phyloP scores from a whole-genome alignment of 64 coral and sea anemone species.

The Catalaphyllia jardinei region DNA sequence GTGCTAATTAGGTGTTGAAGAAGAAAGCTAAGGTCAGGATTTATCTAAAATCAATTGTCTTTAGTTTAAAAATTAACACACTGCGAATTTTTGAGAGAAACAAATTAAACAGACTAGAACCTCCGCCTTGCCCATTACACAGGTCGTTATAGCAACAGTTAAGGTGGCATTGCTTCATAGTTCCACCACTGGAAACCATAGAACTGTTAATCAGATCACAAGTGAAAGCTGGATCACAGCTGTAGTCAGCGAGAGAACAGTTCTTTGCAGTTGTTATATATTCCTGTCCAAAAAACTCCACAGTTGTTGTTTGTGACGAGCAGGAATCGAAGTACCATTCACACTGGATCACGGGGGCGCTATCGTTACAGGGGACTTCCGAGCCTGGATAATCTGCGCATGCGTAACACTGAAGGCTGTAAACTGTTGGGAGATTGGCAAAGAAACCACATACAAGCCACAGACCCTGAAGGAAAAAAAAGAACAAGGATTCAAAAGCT shows the following conservation, averaged over 20 bases:
- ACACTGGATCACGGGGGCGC: background rate
- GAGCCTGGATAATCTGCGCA: conserved; percentile 4
- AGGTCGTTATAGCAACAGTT: conserved; percentile 4
- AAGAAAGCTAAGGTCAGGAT: no score
- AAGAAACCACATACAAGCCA: background rate
- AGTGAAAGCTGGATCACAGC: background rate
- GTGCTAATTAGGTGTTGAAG: no score
- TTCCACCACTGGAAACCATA: background rate
- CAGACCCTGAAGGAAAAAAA: background rate
- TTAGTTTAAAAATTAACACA: no score
- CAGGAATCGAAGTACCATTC: background rate
- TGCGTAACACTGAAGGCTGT: background rate
- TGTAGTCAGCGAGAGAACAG: background rate
- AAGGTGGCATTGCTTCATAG: background rate
- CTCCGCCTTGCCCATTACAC: conserved; percentile 12
- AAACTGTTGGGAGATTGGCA: background rate
- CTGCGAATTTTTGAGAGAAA: background rate
- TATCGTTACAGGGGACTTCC: background rate
- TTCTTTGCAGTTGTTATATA: background rate
- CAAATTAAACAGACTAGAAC: background rate
- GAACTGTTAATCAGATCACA: background rate
- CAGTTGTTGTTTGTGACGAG: no score
- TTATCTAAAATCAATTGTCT: no score
- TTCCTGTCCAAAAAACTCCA: background rate
- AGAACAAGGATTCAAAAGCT: background rate